Conservation (phyloP, 2,888 invertebrate genomes). For the Tortrix viridana region DNA sequence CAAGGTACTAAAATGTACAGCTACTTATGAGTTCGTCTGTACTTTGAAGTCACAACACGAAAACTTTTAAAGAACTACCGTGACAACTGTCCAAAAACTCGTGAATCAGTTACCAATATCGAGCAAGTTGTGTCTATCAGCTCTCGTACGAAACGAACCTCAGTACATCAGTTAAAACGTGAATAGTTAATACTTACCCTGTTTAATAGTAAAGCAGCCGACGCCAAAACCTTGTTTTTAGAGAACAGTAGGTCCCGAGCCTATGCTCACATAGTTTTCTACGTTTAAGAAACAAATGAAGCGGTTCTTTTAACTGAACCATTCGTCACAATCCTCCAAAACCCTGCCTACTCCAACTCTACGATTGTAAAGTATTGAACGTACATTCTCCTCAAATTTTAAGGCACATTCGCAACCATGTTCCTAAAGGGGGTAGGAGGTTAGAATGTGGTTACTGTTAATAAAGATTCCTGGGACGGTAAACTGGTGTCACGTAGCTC, state of each 20-base stretch:
- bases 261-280: constrained; percentile 13
- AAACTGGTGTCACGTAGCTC: background rate
- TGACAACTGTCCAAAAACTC: too few relatives aligned
- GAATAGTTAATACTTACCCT: constrained; percentile 29
- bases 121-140: too few relatives aligned
- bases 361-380: background rate
- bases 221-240: constrained; percentile 18
- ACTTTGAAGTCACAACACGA: too few relatives aligned
- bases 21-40: too few relatives aligned
- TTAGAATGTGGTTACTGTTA: background rate
- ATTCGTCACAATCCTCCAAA: constrained; percentile 36
- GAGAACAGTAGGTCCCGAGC: constrained; percentile 31
- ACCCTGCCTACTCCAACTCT: background rate
- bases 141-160: too few relatives aligned
- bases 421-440: constrained; percentile 1
- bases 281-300: constrained; percentile 34
- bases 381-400: background rate
- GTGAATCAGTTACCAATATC: too few relatives aligned
- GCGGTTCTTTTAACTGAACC: constrained; percentile 33
- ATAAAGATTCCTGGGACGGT: background rate
- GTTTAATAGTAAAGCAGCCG: constrained; percentile 31
- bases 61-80: too few relatives aligned
- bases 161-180: constrained; percentile 33
- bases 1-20: too few relatives aligned
- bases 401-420: background rate